Conservation (phyloP, 2,888 invertebrate species). For the Drosophila meridionalis region DNA sequence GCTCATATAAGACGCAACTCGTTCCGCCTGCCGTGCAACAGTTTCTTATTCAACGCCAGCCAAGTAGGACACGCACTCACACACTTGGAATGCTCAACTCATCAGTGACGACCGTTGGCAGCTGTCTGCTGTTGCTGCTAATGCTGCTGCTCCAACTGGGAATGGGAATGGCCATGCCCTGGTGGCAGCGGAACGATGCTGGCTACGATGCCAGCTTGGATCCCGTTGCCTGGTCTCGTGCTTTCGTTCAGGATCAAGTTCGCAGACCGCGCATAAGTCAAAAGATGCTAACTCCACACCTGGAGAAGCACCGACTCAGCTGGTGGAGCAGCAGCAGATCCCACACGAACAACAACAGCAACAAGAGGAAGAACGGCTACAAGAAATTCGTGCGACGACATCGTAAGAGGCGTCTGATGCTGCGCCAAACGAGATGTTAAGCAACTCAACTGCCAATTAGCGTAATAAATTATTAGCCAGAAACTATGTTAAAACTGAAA, state of each 20-base stretch:
- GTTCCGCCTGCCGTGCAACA: constrained; percentile 64
- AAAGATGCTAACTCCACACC: constrained; percentile 1
- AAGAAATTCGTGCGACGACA: constrained; percentile 39
- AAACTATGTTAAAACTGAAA: constrained; percentile 1
- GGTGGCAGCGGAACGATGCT: constrained; percentile 61
- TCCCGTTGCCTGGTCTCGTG: constrained; percentile 81
- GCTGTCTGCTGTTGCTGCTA: constrained; percentile 8
- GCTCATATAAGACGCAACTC: constrained; percentile 58
- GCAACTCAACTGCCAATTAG: constrained; percentile 44
- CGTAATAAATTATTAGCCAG: constrained; percentile 34
- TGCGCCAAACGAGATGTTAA: constrained; percentile 49
- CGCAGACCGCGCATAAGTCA: constrained; percentile 64
- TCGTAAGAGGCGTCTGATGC: constrained; percentile 39
- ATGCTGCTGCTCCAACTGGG: constrained; percentile 27
- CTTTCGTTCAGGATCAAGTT: constrained; percentile 77
- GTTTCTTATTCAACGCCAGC: constrained; percentile 46
- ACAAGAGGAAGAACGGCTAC: constrained; percentile 14
- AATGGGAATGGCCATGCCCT: constrained; percentile 49
- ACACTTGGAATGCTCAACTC: constrained; percentile 32
- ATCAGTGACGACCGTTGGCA: constrained; percentile 13
- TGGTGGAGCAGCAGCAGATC: constrained; percentile 11
- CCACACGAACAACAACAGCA: neutral
- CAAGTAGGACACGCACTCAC: constrained; percentile 51
- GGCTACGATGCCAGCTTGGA: constrained; percentile 82
- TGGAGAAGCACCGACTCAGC: neutral